These are phyloP conservation scores for Etheostoma cragini DNA, from an alignment of 2,113 vertebrate genomes.

Conservation along the genomic window DNA sequence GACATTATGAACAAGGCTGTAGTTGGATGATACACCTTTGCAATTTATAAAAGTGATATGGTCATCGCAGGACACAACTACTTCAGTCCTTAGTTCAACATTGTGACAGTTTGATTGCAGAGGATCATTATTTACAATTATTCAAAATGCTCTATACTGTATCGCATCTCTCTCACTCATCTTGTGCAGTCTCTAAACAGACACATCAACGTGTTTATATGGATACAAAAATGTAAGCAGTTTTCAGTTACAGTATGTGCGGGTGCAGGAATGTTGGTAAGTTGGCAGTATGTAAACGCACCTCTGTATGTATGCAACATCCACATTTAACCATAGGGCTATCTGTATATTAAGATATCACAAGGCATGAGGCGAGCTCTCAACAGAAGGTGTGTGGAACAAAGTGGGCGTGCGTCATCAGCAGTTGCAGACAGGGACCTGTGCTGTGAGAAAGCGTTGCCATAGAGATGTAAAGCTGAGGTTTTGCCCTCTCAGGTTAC, in stretches of 20 bases:
- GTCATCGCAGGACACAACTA: too few relatives aligned
- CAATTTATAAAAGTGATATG: neutral
- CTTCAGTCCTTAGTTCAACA: too few relatives aligned
- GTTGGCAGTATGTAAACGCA: neutral
- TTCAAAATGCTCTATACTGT: neutral
- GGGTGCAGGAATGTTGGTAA: neutral
- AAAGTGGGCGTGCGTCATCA: constrained; percentile 1
- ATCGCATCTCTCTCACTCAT: neutral
- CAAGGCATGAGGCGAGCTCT: neutral
- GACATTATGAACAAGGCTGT: neutral
- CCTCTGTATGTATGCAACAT: neutral
- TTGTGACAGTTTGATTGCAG: too few relatives aligned
- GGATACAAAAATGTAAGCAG: neutral
- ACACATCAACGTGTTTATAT: neutral
- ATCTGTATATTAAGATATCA: neutral
- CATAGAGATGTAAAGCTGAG: constrained; percentile 43
- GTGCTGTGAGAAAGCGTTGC: constrained; percentile 31
- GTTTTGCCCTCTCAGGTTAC: constrained; percentile 43
- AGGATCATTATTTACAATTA: too few relatives aligned
- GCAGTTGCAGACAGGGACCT: constrained; percentile 16
- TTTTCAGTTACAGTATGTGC: neutral
- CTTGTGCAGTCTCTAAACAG: neutral
- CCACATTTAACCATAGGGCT: neutral
- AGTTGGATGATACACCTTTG: neutral
- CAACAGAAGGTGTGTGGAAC: neutral